phyloP scores from a whole-genome alignment of 1,140 invertebrate species.

The Drosophila bocki region DNA sequence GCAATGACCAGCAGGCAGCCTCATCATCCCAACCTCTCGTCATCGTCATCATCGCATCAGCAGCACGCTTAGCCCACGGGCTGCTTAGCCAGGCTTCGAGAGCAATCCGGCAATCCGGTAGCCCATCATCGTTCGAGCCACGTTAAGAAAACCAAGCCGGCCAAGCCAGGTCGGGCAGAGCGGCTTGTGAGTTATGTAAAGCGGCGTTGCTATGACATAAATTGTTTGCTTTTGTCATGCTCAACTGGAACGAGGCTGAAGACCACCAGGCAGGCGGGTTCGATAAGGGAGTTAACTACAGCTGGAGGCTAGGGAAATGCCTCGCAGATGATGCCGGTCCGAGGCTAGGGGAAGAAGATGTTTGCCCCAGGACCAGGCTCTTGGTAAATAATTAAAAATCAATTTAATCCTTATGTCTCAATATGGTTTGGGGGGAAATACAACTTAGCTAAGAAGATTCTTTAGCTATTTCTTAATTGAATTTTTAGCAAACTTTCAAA shows the following conservation, averaged over 20 bases:
- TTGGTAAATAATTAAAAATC: conserved; percentile 31
- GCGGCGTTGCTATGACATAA: conserved; percentile 73
- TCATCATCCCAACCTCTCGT: conserved; percentile 13
- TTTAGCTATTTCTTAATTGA: neutral
- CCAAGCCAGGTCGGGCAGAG: conserved; percentile 24
- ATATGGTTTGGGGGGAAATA: neutral
- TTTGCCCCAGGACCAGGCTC: conserved; percentile 3
- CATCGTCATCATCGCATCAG: conserved; percentile 28
- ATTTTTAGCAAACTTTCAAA: neutral
- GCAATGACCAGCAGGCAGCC: conserved; percentile 54
- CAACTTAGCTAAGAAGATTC: neutral
- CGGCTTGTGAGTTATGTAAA: conserved; percentile 80
- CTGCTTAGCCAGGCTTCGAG: conserved; percentile 36
- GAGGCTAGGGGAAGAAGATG: neutral
- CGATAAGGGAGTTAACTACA: conserved; percentile 4
- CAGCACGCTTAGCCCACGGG: conserved; percentile 67
- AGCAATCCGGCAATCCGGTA: conserved; percentile 11
- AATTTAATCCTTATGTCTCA: conserved; percentile 2
- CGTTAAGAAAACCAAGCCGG: conserved; percentile 25
- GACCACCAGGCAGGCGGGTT: conserved; percentile 20
- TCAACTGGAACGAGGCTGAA: conserved; percentile 25
- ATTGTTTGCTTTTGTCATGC: conserved; percentile 70
- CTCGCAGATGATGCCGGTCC: neutral
- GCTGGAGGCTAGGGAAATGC: conserved; percentile 1
- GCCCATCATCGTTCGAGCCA: conserved; percentile 22